A percentile compares a stretch with the other conserved stretches of the same genome.
Evolutionary conservation across 1,140 invertebrate species (phyloP).

Genomic region (Calephelis virginiensis): DNA sequence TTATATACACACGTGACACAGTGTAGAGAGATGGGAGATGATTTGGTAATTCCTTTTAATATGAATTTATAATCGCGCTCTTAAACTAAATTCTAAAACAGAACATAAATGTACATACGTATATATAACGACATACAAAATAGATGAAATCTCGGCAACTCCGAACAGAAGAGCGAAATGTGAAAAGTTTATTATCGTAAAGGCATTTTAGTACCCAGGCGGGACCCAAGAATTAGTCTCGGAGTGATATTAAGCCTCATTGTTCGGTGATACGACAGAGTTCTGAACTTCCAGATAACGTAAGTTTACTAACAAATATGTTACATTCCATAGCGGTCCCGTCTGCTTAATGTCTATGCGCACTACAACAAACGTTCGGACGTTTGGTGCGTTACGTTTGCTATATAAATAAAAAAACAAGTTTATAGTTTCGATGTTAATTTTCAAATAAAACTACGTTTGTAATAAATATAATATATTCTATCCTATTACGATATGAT

Average conservation of each 20-base stretch:
- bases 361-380: background rate
- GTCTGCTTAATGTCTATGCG: background rate
- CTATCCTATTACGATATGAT: no score
- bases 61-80: no score
- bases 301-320: constrained; percentile 7
- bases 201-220: constrained; percentile 13
- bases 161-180: background rate
- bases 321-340: constrained; percentile 1
- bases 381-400: background rate
- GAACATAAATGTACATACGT: no score
- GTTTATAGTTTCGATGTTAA: no score
- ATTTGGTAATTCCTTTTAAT: background rate
- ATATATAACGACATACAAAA: background rate
- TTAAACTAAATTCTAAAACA: no score
- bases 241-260: constrained; percentile 16
- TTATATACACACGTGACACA: background rate
- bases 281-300: constrained; percentile 10
- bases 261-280: constrained; percentile 9
- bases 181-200: constrained; percentile 17
- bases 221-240: constrained; percentile 8
- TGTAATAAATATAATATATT: no score
- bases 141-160: constrained; percentile 12
- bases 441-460: no score
- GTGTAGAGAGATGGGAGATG: background rate
- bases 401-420: no score